Base-by-base conservation (phyloP, 92 coral and sea anemone species). In the Parazoanthus swiftii region DNA sequence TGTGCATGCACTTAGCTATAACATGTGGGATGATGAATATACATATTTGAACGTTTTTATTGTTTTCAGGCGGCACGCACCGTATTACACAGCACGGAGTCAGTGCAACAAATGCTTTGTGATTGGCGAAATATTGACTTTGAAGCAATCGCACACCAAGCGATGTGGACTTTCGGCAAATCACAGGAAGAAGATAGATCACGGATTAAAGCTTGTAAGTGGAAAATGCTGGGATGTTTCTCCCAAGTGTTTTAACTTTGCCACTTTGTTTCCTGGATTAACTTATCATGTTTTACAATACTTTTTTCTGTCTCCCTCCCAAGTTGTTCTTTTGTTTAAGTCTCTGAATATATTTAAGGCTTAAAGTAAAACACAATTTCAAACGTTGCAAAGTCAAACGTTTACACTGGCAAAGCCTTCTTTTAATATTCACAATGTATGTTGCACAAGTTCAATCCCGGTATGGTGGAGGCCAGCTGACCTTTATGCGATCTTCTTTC, bases 61-160 rank as follows among this genome's bases (percentile, higher is more conserved):
- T 6, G 54, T 68, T 70, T 59, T 16, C 93, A 97, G 95, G 99
- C 99, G 18, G 99, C 99, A 16, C 94, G 99, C 4, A 97, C 99
- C 15, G 99, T 97, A 4, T 89, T 97, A 13, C 99, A 97, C 82
- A 97, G 99, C 76, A 91, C 97, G 38, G 99, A 97, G 70, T 98
- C 99, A 35, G 99, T 97, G 63, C 90, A 95, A 3, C 99, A 97
- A 77, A 97, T 97, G 99, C 90, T 97, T 0, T 91, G 89, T 39
- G 99, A 97, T 91, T 97, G 99, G 99, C 90, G 91, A 20, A 95
- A 94, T 36, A 94, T 97, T 56, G 99, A 97, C 84, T 97, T 97
- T 59, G 95, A 97, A 85, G 95, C 96, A 71, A 95, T 97, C 42
- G 92, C 98, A 18, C 96, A 97, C 18, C 99, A 97, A 80, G 98